Evolutionary conservation across 2,113 vertebrate genomes (phyloP).

Genomic region (Bombycilla garrulus): DNA sequence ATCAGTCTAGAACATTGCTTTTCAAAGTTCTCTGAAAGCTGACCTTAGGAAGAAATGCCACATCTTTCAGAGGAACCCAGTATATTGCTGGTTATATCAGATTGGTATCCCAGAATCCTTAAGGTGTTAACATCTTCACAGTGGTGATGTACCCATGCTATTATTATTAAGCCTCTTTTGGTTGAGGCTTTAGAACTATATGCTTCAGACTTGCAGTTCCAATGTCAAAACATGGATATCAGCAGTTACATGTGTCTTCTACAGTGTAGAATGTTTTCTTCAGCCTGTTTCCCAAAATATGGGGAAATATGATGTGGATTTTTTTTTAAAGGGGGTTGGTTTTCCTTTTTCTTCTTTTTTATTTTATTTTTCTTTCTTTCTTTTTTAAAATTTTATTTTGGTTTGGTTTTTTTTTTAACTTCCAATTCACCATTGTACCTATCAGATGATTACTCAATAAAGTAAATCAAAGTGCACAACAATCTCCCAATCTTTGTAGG

Average conservation of each 20-base stretch:
- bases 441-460: slow-evolving; percentile 75
- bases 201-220: slow-evolving; percentile 29
- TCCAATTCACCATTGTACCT: slow-evolving; percentile 70
- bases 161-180: slow-evolving; percentile 56
- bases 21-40: slow-evolving; percentile 64
- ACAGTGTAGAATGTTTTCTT: slow-evolving; percentile 77
- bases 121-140: slow-evolving; percentile 39
- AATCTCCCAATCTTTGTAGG: slow-evolving; percentile 33
- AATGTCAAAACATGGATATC: slow-evolving; percentile 57
- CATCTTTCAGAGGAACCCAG: slow-evolving; percentile 67
- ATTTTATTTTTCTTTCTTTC: neutral
- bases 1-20: slow-evolving; percentile 53
- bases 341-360: neutral
- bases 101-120: slow-evolving; percentile 64
- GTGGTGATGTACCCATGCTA: slow-evolving; percentile 54
- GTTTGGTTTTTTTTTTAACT: slow-evolving; percentile 10
- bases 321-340: neutral
- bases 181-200: slow-evolving; percentile 55
- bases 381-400: neutral
- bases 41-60: slow-evolving; percentile 57
- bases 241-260: slow-evolving; percentile 73
- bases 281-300: slow-evolving; percentile 72
- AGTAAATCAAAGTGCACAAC: slow-evolving; percentile 58
- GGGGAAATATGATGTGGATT: slow-evolving; percentile 21
- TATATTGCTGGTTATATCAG: slow-evolving; percentile 63